Evolutionary conservation across 2,113 vertebrate species (phyloP).

Genomic region (Cyprinodon variegatus): DNA sequence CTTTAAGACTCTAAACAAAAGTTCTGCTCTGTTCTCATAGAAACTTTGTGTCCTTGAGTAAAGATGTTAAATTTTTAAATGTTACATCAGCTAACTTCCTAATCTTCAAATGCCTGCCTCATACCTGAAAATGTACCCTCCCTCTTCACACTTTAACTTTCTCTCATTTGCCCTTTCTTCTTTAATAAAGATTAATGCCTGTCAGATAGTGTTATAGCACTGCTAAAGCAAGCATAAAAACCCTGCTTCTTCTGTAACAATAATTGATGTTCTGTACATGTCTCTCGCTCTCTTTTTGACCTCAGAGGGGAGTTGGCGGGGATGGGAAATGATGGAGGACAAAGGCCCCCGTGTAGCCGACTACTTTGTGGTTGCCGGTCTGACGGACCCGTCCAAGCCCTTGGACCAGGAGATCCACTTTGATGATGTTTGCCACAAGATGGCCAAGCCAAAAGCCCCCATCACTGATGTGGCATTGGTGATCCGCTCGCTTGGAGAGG

Average conservation of each 20-base stretch:
- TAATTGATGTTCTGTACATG: slow-evolving; percentile 23
- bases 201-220: slow-evolving; percentile 40
- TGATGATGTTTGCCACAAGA: slow-evolving; percentile 92
- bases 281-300: slow-evolving; percentile 7
- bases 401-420: slow-evolving; percentile 95
- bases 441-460: slow-evolving; percentile 89
- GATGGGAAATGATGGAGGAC: slow-evolving; percentile 97
- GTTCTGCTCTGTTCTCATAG: slow-evolving; percentile 1
- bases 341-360: slow-evolving; percentile 97
- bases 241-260: slow-evolving; percentile 27
- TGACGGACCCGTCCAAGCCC: slow-evolving; percentile 92
- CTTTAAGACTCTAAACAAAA: background rate
- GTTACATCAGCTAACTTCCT: slow-evolving; percentile 3
- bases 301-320: slow-evolving; percentile 67
- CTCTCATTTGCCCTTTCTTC: slow-evolving; percentile 38
- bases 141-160: slow-evolving; percentile 6
- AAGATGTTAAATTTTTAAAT: slow-evolving; percentile 18
- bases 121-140: slow-evolving; percentile 6
- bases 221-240: slow-evolving; percentile 31
- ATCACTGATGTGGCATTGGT: slow-evolving; percentile 95
- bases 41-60: slow-evolving; percentile 19
- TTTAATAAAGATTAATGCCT: slow-evolving; percentile 42
- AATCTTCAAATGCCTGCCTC: slow-evolving; percentile 8
- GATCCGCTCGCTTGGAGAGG: slow-evolving; percentile 93
- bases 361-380: slow-evolving; percentile 97